Conservation (phyloP, 2,888 invertebrate species). For the Odontomyia ornata region DNA sequence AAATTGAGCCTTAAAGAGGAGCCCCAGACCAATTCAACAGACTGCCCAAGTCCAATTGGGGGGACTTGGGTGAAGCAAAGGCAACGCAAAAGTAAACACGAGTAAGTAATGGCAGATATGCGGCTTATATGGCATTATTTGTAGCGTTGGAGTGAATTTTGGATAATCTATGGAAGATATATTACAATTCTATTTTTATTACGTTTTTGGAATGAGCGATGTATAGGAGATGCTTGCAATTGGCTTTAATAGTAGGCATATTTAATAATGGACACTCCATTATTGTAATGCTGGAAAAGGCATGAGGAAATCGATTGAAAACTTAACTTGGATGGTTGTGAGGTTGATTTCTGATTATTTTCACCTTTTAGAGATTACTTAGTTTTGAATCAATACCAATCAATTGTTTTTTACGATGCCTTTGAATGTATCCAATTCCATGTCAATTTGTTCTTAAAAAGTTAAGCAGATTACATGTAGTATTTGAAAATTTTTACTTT, state of each 20-base stretch:
- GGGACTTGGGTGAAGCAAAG: not conserved
- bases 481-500: too few species aligned
- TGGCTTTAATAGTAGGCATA: not conserved
- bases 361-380: too few species aligned
- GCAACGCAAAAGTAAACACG: not conserved
- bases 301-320: constrained; percentile 3
- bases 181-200: constrained; percentile 19
- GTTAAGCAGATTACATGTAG: too few species aligned
- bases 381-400: too few species aligned
- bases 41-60: too few species aligned
- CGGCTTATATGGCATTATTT: constrained; percentile 22
- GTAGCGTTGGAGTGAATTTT: constrained; percentile 34
- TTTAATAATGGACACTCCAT: not conserved
- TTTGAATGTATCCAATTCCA: too few species aligned
- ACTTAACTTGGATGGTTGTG: not conserved
- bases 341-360: too few species aligned
- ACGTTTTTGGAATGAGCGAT: constrained; percentile 16
- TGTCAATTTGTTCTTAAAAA: too few species aligned
- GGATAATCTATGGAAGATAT: constrained; percentile 38
- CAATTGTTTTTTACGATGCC: too few species aligned
- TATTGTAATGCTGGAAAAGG: not conserved
- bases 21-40: too few species aligned
- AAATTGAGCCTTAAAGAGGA: constrained; percentile 10
- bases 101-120: not conserved
- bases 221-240: not conserved